Percentiles rank a stretch among this genome's conserved stretches.
Conservation (phyloP, 2,113 vertebrate genomes). For the Lipophrys pholis region DNA sequence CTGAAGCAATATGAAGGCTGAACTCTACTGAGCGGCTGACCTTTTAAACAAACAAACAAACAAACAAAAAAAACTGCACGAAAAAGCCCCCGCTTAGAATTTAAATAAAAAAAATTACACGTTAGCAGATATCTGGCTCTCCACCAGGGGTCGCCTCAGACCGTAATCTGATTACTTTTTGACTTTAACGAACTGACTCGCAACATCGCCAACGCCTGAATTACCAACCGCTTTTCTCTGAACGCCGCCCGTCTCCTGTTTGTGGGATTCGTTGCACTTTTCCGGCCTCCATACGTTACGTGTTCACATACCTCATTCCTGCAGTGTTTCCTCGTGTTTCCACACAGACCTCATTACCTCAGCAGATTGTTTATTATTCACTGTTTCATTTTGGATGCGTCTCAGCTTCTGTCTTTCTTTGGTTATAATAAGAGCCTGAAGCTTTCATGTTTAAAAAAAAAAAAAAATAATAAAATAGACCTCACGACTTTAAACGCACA, state of each 20-base stretch:
- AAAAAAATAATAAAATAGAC: neutral
- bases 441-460: slow-evolving; percentile 2
- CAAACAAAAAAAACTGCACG: too few relatives aligned
- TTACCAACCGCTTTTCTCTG: slow-evolving; percentile 29
- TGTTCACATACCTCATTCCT: slow-evolving; percentile 52
- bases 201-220: slow-evolving; percentile 27
- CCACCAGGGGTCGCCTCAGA: too few relatives aligned
- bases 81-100: too few relatives aligned
- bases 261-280: slow-evolving; percentile 30
- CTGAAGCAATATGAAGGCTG: slow-evolving; percentile 41
- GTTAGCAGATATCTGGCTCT: too few relatives aligned
- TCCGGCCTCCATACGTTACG: neutral
- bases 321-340: slow-evolving; percentile 26
- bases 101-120: too few relatives aligned
- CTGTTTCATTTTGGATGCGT: neutral
- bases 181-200: slow-evolving; percentile 8
- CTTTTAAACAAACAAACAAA: too few relatives aligned
- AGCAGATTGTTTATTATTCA: neutral
- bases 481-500: slow-evolving; percentile 3
- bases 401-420: neutral
- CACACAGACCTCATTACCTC: slow-evolving; percentile 66
- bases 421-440: neutral
- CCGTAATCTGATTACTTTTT: too few relatives aligned
- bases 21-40: neutral
- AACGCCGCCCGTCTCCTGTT: neutral